Evolutionary conservation across 2,113 vertebrate species (phyloP), one percentile per base, ranked within the genome.

Genomic region (Anolis carolinensis): DNA sequence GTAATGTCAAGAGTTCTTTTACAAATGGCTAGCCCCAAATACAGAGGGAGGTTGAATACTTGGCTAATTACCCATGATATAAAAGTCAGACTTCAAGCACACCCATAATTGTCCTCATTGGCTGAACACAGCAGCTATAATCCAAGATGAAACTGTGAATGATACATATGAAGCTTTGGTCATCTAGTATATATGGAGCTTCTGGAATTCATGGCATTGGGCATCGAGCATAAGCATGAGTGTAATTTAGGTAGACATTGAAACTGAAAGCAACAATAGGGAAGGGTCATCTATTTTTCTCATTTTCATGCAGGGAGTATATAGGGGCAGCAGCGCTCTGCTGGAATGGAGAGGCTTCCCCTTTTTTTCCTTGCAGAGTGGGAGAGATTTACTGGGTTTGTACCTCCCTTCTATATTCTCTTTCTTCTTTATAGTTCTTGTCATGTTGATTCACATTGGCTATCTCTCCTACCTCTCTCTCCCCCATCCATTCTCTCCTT

Each of bases 161-260:
- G 20, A 81, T 8, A 10, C 14, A 75, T 32, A 73, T n/a, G 76
- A 89, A 76, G 4, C 72, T 21, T n/a, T 27, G 62, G 4, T 21
- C 36, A 79, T 23, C 0, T 14, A 86, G 59, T 76, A 44, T 82
- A 67, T 67, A 75, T 67, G 86, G 71, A 82, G 79, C 65, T 86
- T 78, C 23, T 59, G 70, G 34, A 25, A 85, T 30, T 10, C 70
- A 10, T 13, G 5, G 16, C 48, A 67, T 65, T 83, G 30, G 50
- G 23, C 9, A n/a, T n/a, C n/a, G n/a, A n/a, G n/a, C n/a, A n/a
- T n/a, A n/a, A n/a, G n/a, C n/a, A 44, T 4, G 39, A 44, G 39
- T 44, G 39, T 44, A 44, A 44, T 34, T 25, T 7, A 84, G 83
- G 82, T 78, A 67, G 34, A 23, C n/a, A 36, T 68, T 21, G 32